These are phyloP conservation scores for Drosophila mimica DNA, from an alignment of 2,888 invertebrate genomes.

Conservation along the genomic window DNA sequence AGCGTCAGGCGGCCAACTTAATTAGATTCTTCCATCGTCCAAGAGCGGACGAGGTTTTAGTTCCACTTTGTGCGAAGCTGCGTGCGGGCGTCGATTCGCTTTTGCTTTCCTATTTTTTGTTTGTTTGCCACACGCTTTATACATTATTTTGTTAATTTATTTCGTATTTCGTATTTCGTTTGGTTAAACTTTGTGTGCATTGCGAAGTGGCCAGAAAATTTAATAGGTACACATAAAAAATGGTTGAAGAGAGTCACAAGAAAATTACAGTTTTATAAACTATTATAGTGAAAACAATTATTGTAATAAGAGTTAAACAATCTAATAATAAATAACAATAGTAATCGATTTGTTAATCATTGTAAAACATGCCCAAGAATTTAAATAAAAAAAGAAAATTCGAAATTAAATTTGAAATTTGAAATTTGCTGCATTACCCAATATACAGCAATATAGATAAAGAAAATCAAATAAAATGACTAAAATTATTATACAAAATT, in stretches of 20 bases:
- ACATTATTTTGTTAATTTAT: slow-evolving; percentile 14
- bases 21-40: slow-evolving; percentile 43
- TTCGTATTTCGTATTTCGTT: slow-evolving; percentile 30
- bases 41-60: slow-evolving; percentile 53
- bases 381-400: not conserved
- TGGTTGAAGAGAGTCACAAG: not conserved
- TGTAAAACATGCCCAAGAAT: not conserved
- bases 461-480: not conserved
- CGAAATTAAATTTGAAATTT: not conserved
- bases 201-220: slow-evolving; percentile 8
- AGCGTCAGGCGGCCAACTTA: slow-evolving; percentile 41
- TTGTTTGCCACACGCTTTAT: slow-evolving; percentile 21
- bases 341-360: not conserved
- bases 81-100: slow-evolving; percentile 67
- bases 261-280: not conserved
- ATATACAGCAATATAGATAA: not conserved
- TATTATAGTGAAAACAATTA: not conserved
- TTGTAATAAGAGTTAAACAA: not conserved
- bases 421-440: not conserved
- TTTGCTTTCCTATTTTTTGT: not conserved
- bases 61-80: slow-evolving; percentile 65
- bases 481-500: slow-evolving; percentile 1
- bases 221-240: slow-evolving; percentile 25
- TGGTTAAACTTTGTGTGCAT: slow-evolving; percentile 7
- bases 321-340: not conserved